phyloP scores from a whole-genome alignment of 2,797 vertebrate genomes.

The Onychomys arenicola region DNA sequence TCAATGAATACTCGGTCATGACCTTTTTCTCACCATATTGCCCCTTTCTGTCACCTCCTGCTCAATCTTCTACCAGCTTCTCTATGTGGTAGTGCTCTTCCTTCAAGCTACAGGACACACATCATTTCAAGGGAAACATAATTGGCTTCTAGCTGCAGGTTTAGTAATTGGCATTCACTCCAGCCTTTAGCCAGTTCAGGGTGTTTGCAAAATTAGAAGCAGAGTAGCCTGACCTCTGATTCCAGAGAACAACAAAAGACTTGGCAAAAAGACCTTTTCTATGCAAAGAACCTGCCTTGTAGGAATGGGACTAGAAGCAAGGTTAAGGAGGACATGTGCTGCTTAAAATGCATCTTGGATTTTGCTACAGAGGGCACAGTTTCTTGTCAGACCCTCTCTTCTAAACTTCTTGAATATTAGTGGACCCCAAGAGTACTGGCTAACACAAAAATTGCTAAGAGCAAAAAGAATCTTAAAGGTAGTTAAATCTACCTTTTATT shows the following conservation, averaged over 20 bases:
- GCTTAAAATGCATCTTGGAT: conserved; percentile 44
- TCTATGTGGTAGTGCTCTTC: conserved; percentile 44
- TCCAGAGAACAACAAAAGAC: conserved; percentile 51
- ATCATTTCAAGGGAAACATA: conserved; percentile 73
- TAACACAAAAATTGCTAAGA: conserved; percentile 32
- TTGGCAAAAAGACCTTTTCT: conserved; percentile 22
- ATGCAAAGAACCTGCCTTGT: background rate
- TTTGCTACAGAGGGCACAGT: conserved; percentile 44
- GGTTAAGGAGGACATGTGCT: background rate
- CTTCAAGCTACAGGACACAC: conserved; percentile 48
- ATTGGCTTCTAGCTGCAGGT: conserved; percentile 73
- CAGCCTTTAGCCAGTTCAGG: conserved; percentile 46
- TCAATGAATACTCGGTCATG: conserved; percentile 36
- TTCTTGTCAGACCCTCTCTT: background rate
- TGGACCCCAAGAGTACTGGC: background rate
- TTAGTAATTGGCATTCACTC: conserved; percentile 70
- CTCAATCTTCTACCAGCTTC: conserved; percentile 5
- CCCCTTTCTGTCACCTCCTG: conserved; percentile 46
- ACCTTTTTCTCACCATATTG: conserved; percentile 40
- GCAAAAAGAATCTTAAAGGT: background rate
- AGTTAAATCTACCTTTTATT: background rate
- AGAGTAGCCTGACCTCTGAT: conserved; percentile 69
- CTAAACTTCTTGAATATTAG: conserved; percentile 49
- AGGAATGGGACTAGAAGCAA: background rate
- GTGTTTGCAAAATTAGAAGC: conserved; percentile 50